Conservation (phyloP, 2,888 invertebrate species). For the Temnothorax rugatulus region DNA sequence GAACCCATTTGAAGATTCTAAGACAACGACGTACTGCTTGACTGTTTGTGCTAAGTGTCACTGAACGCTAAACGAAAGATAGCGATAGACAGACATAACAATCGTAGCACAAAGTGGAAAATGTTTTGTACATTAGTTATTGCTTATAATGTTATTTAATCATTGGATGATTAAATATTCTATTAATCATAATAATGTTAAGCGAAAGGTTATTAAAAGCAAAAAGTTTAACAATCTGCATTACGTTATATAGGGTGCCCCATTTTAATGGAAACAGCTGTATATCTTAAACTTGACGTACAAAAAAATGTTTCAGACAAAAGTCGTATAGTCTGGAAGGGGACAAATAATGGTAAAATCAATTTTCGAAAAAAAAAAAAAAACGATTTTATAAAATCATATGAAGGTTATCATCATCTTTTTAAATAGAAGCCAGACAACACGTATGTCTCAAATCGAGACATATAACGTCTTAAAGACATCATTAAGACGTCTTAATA, state of each 20-base stretch:
- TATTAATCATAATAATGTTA: neutral
- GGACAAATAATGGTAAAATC: no score
- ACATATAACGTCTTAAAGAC: no score
- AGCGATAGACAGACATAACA: neutral
- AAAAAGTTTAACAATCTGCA: neutral
- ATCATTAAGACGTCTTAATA: no score
- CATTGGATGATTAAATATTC: neutral
- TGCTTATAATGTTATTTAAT: neutral
- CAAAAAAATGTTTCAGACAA: neutral
- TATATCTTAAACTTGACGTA: neutral
- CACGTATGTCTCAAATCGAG: no score
- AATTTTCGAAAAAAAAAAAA: neutral
- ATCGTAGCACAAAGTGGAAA: neutral
- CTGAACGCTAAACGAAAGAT: slow-evolving; percentile 20
- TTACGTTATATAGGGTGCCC: neutral
- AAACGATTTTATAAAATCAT: neutral
- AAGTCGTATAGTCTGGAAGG: neutral
- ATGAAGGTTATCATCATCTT: neutral
- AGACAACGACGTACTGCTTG: neutral
- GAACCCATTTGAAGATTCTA: neutral
- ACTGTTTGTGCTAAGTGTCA: neutral
- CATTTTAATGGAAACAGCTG: neutral
- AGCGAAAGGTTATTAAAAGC: neutral
- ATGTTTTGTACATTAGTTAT: slow-evolving; percentile 12
- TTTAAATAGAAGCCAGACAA: no score